phyloP scores from a whole-genome alignment of 2,888 invertebrate species.

The Meta bourneti region DNA sequence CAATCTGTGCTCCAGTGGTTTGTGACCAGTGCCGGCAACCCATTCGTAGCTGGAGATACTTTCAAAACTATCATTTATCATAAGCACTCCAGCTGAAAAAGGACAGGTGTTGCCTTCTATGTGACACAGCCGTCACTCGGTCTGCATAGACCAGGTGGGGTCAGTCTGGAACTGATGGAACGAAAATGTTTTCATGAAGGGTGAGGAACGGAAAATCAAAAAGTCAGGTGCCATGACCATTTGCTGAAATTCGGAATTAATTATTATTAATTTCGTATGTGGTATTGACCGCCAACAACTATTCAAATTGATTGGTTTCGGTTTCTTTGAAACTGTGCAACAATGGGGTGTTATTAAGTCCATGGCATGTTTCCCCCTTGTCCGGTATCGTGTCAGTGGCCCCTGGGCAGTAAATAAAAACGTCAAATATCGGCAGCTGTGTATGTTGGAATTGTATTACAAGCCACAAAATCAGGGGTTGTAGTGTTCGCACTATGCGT shows the following conservation, averaged over 20 bases:
- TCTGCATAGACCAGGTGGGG: constrained; percentile 68
- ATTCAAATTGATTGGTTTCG: neutral
- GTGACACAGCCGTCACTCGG: constrained; percentile 60
- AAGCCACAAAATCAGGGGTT: neutral
- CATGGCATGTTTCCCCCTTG: neutral
- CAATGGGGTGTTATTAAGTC: neutral
- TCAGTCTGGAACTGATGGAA: constrained; percentile 42
- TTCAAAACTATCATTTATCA: constrained; percentile 65
- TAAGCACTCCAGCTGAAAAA: constrained; percentile 56
- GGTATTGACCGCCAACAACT: neutral
- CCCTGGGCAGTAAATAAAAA: neutral
- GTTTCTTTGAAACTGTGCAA: neutral
- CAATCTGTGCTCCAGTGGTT: constrained; percentile 58
- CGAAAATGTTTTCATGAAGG: constrained; percentile 17
- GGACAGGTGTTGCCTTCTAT: constrained; percentile 64
- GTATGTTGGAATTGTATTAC: neutral
- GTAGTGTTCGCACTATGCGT: neutral
- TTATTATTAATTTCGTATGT: neutral
- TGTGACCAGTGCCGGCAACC: constrained; percentile 67
- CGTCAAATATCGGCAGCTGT: neutral
- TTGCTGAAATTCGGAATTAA: no score
- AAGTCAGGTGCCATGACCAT: constrained; percentile 3
- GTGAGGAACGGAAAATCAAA: neutral
- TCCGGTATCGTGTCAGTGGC: neutral
- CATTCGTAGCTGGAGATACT: constrained; percentile 57